phyloP scores from a whole-genome alignment of 1,140 invertebrate genomes.

The Condylostylus longicornis region DNA sequence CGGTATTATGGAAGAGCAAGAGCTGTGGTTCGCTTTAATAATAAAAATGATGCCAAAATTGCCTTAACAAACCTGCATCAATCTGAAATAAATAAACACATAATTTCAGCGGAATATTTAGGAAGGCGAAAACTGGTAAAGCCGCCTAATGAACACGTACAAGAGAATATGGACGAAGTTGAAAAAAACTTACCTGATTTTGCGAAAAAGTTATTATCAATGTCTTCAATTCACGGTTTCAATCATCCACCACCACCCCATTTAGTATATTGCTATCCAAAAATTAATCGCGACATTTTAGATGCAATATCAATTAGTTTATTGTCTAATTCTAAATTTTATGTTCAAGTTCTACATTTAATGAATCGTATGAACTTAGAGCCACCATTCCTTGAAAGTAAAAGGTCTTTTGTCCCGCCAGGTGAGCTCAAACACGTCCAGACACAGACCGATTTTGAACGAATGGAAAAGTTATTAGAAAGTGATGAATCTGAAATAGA shows the following conservation, averaged over 20 bases:
- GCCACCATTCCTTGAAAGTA: conserved; percentile 52
- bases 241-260: conserved; percentile 56
- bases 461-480: background rate
- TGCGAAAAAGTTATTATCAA: background rate
- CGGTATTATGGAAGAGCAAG: too few species aligned
- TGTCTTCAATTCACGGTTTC: conserved; percentile 31
- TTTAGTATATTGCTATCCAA: conserved; percentile 60
- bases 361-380: conserved; percentile 93
- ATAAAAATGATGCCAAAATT: too few species aligned
- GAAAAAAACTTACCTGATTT: too few species aligned
- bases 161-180: too few species aligned
- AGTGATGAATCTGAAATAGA: conserved; percentile 6
- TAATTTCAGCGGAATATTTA: too few species aligned
- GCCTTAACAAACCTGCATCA: too few species aligned
- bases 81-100: too few species aligned
- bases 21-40: too few species aligned
- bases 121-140: too few species aligned
- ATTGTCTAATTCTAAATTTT: conserved; percentile 61
- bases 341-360: conserved; percentile 75
- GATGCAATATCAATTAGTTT: conserved; percentile 65
- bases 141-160: too few species aligned
- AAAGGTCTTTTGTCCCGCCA: conserved; percentile 13
- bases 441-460: conserved; percentile 11
- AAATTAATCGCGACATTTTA: conserved; percentile 53
- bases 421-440: conserved; percentile 6